Evolutionary conservation across 2,113 vertebrate genomes (phyloP), one percentile per base, ranked within the genome.

Genomic region (Oxyruncus cristatus): DNA sequence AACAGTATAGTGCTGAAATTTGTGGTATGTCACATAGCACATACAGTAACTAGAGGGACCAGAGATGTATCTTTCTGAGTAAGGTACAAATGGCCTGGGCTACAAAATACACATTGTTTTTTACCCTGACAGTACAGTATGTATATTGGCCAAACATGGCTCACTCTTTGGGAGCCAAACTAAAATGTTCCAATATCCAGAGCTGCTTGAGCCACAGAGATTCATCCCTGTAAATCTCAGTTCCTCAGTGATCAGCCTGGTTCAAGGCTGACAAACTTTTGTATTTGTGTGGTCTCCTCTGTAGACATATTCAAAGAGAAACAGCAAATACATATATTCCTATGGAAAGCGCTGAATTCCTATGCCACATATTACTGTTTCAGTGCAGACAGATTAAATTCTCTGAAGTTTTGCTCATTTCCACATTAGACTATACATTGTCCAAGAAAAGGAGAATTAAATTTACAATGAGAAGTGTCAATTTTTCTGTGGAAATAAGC

Each of bases 341-440:
- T 46, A 41, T 3, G 39, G 32, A 20, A 33, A 8, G 27, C 0
- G 0, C 8, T 76, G 35, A 27, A 26, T 59, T 39, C 27, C 30
- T 50, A 2, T 35, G 37, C 21, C 26, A 27, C 8, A 4, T 50
- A 27, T 61, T 44, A n/a, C 27, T n/a, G 22, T 66, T 94, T 63
- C 55, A 46, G 59, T 3, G 4, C 37, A 77, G 65, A 61, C 41
- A 77, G 32, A 28, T 67, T 18, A 76, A 82, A 59, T 37, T 68
- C 42, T 78, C 47, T 26, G 24, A 75, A 59, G 65, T 75, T 78
- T 17, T 63, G 21, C 9, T 88, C 17, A n/a, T 86, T 73, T 90
- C 72, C 67, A 56, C 3, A 0, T 65, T 72, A 28, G 28, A 14
- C 32, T 81, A 26, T 3, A 33, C 6, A 5, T 44, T 75, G 15